Percentiles rank a stretch among this genome's conserved stretches.
phyloP scores from a whole-genome alignment of 1,140 invertebrate species.

The Anagrus nilaparvatae region DNA sequence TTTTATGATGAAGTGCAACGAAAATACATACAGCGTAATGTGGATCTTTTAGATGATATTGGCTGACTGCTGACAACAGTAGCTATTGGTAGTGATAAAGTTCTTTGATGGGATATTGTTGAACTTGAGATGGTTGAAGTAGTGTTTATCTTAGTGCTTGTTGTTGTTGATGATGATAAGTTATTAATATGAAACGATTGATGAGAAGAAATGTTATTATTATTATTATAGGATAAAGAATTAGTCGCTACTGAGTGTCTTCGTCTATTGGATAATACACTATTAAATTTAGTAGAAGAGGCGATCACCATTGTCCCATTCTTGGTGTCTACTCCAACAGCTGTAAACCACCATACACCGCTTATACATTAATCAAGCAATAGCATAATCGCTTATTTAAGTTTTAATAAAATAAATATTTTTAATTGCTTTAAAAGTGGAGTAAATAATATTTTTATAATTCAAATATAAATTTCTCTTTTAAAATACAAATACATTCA shows the following conservation, averaged over 20 bases:
- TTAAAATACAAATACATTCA: too few relatives aligned
- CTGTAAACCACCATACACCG: too few relatives aligned
- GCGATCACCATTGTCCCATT: constrained; percentile 35
- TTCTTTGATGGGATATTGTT: constrained; percentile 51
- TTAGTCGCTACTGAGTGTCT: constrained; percentile 42
- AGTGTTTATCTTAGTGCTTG: constrained; percentile 19
- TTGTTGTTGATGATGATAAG: constrained; percentile 26
- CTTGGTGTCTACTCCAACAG: constrained; percentile 34
- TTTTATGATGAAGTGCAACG: constrained; percentile 14
- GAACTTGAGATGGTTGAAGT: constrained; percentile 27
- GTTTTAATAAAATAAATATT: too few relatives aligned
- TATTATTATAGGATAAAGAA: constrained; percentile 31
- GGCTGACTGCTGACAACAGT: constrained; percentile 42
- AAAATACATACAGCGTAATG: constrained; percentile 36
- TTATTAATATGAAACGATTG: constrained; percentile 34
- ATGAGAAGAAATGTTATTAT: constrained; percentile 33
- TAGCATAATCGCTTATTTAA: constrained; percentile 29
- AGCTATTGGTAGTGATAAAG: constrained; percentile 53
- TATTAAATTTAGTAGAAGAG: constrained; percentile 34
- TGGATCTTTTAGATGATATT: constrained; percentile 42
- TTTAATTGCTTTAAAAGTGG: too few relatives aligned
- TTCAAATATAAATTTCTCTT: too few relatives aligned
- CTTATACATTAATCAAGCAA: too few relatives aligned
- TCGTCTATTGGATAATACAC: constrained; percentile 35
- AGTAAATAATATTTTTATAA: too few relatives aligned